These are phyloP conservation scores for Tretioscincus oriximinensis DNA, from an alignment of 2,113 vertebrate genomes.

Conservation along the genomic window DNA sequence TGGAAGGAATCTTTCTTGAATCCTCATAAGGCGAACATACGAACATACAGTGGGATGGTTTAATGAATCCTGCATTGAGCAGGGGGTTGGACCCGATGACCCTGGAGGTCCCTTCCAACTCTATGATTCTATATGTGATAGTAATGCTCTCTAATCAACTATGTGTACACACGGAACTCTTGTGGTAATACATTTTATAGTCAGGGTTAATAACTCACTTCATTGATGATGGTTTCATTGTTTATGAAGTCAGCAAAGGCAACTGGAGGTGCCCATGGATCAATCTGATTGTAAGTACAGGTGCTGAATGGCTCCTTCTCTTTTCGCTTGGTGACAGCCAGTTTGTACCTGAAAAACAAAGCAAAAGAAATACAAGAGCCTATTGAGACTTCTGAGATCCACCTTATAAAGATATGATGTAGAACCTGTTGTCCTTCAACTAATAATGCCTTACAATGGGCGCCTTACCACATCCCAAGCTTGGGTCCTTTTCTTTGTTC, in stretches of 20 bases:
- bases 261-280: constrained; percentile 79
- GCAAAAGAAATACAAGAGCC: background rate
- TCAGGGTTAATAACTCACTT: constrained; percentile 67
- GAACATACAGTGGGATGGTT: too few relatives aligned
- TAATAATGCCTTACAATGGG: background rate
- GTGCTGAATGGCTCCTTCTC: constrained; percentile 83
- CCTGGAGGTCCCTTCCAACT: too few relatives aligned
- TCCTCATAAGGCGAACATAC: too few relatives aligned
- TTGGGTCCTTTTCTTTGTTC: too few relatives aligned
- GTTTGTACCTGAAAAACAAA: constrained; percentile 80
- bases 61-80: too few relatives aligned
- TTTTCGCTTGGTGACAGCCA: constrained; percentile 86
- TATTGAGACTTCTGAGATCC: background rate
- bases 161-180: too few relatives aligned
- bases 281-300: constrained; percentile 86
- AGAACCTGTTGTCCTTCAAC: background rate
- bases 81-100: too few relatives aligned
- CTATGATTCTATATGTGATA: too few relatives aligned
- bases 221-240: constrained; percentile 81
- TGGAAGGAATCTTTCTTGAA: too few relatives aligned
- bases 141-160: too few relatives aligned
- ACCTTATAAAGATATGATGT: background rate
- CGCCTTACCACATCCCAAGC: too few relatives aligned
- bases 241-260: constrained; percentile 86
- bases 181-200: too few relatives aligned